phyloP scores from a whole-genome alignment of 2,888 invertebrate species.

The Phalera bucephala region DNA sequence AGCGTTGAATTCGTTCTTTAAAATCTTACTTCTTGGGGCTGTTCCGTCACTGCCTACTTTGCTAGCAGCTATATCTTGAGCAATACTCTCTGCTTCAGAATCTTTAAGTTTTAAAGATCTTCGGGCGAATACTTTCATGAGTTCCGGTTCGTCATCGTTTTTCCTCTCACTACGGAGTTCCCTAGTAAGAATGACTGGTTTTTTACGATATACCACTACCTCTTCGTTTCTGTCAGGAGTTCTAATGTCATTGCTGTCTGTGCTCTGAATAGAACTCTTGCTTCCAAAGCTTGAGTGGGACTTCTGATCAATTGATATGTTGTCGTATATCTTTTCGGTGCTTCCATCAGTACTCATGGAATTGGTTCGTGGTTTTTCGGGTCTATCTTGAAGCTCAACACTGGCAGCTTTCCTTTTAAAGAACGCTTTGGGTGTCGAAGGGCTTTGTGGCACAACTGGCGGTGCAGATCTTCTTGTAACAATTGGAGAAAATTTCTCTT shows the following conservation, averaged over 20 bases:
- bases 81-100: conserved; percentile 83
- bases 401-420: conserved; percentile 82
- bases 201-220: conserved; percentile 81
- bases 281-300: conserved; percentile 77
- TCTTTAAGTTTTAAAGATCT: conserved; percentile 92
- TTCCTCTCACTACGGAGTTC: conserved; percentile 67
- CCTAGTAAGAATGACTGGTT: conserved; percentile 70
- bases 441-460: conserved; percentile 55
- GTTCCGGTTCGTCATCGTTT: conserved; percentile 88
- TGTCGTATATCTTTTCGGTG: conserved; percentile 72
- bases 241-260: conserved; percentile 68
- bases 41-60: conserved; percentile 55
- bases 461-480: conserved; percentile 40
- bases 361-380: conserved; percentile 65
- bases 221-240: conserved; percentile 70
- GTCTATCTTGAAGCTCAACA: conserved; percentile 75
- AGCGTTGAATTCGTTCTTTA: conserved; percentile 76
- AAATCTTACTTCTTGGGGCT: conserved; percentile 56
- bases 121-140: conserved; percentile 92
- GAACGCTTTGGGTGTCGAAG: conserved; percentile 72
- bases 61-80: conserved; percentile 80
- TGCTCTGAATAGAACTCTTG: conserved; percentile 75
- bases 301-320: conserved; percentile 71
- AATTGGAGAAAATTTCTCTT: conserved; percentile 54
- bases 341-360: conserved; percentile 71